Conservation (phyloP, 30 jellyfish, hydroid and myxozoan genomes). For the Turritopsis dohrnii region DNA sequence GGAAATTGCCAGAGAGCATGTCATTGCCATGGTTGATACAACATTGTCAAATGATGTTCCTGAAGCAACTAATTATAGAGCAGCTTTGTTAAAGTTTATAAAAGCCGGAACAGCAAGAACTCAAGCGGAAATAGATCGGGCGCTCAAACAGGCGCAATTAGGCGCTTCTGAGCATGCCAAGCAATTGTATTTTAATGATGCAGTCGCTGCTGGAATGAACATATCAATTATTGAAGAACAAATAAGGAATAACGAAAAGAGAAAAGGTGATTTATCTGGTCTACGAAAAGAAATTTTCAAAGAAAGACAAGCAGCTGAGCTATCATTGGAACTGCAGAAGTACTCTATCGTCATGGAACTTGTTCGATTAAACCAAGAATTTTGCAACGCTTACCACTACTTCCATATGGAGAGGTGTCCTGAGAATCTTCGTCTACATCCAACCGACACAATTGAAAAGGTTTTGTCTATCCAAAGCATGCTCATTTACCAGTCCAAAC, state of each 20-base stretch:
- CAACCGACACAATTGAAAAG: conserved; percentile 12
- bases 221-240: conserved; percentile 10
- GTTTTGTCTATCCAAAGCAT: conserved; percentile 23
- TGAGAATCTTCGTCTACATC: conserved; percentile 18
- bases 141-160: neutral
- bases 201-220: conserved; percentile 6
- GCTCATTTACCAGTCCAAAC: conserved; percentile 21
- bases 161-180: conserved; percentile 17
- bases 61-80: conserved; percentile 21
- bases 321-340: conserved; percentile 10
- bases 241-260: neutral
- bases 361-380: conserved; percentile 27
- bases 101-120: conserved; percentile 13
- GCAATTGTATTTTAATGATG: conserved; percentile 20
- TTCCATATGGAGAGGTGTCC: conserved; percentile 34
- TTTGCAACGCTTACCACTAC: conserved; percentile 27
- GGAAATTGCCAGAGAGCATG: conserved; percentile 34
- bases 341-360: conserved; percentile 19
- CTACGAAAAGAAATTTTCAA: neutral
- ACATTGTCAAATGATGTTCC: conserved; percentile 23
- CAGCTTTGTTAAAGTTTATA: conserved; percentile 12
- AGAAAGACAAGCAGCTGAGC: neutral
- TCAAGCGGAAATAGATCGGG: conserved; percentile 28
- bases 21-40: conserved; percentile 14
- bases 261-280: neutral